Evolutionary conservation across 1,140 invertebrate species (phyloP), one percentile per base, ranked within the genome.

Genomic region (Trissolcus basalis): DNA sequence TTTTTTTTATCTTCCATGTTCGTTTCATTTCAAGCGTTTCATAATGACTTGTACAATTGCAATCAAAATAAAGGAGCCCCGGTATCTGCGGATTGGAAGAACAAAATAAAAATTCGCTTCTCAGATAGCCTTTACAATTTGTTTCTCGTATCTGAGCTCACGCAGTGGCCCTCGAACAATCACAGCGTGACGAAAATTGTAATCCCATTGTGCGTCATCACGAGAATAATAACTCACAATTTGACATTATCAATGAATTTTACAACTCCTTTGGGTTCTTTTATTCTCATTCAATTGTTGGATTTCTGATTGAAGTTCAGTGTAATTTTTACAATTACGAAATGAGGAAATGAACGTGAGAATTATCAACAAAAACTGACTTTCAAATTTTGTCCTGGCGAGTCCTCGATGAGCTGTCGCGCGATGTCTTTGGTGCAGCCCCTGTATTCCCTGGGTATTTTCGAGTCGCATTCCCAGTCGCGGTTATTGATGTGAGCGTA

Each of bases 401-500:
- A 81, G 51, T 91, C 88, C 68, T 92, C 90, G 7, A 93, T 78
- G 5, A 93, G 81, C 60, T 93, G 92, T 7, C 88, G 82, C 0
- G 90, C 91, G 35, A 93, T 91, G 63, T 93, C 92, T 79, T 91
- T 92, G 39, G 84, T 82, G 47, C 89, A 90, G 10, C 63, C 56
- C 19, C 63, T 80, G 49, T 85, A 88, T 27, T 83, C 71, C 0
- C 43, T 19, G 0, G 90, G 90, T 64, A 91, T 86, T 50, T 86
- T 71, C 0, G 83, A 85, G 65, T 93, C 92, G 69, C 90, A 92
- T 77, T 94, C 93, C 92, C 93, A 94, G 53, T 93, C 89, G 5
- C 93, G 85, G 79, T 92, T 83, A 47, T 92, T 89, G 9, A 89
- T 85, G 56, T 92, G 90, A n/a, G 94, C 93, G 77, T 94, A 96